Evolutionary conservation across 2,888 invertebrate species (phyloP), one percentile per base, ranked within the genome.

Genomic region (Clepsis dumicolana): DNA sequence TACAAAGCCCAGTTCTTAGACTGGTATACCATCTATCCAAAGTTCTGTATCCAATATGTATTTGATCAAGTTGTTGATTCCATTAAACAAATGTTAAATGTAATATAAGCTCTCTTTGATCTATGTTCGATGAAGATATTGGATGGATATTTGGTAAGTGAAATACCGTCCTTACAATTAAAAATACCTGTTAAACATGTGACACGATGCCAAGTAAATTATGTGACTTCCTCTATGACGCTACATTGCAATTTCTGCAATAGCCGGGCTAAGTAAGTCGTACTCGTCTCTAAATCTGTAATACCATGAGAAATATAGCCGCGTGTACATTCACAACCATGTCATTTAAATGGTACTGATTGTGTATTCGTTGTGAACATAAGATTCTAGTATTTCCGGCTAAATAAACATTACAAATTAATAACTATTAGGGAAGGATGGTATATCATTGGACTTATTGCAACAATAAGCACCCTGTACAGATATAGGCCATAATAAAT

Each of bases 271-370:
- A 21, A 1, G 7, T 18, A 7, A 18, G 0, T 8, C 2, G 16
- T 18, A 44, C 52, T 27, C n/a, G n/a, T 12, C 27, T n/a, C 25
- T 52, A 54, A 29, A 18, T 29, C 29, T 54, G 29, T 54, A 16
- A 54, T 54, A 54, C 54, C 54, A 32, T 54, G 25, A 25, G 7
- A 29, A 29, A 27, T 5, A n/a, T 52, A 52, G 10, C 52, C 24
- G 56, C 18, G 10, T 80, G 77, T 80, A 78, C 84, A 85, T 83
- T 88, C 88, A 87, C 86, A 89, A 88, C 86, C 88, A 79, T 80
- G 77, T 79, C 80, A 78, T 80, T 77, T 73, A 70, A 72, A 66
- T 72, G 72, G 44, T 72, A 69, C 66, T 70, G 35, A 38, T 54
- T 62, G 3, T 74, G 61, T 65, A 73, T 85, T 85, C 85, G 83